A percentile compares a stretch with the other conserved stretches of the same genome.
These are phyloP conservation scores for Anniella stebbinsi DNA, from an alignment of 2,797 vertebrate genomes.

Conservation along the genomic window DNA sequence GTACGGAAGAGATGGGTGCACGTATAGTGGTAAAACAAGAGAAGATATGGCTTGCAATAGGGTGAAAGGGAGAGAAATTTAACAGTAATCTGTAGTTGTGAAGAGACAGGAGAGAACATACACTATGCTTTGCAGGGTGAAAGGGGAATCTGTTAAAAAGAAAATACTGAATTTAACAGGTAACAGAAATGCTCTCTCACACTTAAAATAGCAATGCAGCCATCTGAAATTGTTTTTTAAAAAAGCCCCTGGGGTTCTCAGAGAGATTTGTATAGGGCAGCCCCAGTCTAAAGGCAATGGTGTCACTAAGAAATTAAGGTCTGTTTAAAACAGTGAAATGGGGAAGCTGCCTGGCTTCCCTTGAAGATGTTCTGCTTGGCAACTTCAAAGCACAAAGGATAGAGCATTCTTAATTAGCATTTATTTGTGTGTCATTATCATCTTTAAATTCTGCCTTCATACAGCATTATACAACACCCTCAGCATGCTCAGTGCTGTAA, in stretches of 20 bases:
- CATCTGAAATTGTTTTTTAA: neutral
- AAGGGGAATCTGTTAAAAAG: neutral
- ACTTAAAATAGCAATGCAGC: neutral
- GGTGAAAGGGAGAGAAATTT: neutral
- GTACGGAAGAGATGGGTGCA: neutral
- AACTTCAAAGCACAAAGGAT: neutral
- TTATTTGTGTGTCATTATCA: neutral
- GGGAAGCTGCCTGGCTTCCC: neutral
- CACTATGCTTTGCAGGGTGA: neutral
- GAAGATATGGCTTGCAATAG: neutral
- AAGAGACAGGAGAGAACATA: neutral
- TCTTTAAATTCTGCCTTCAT: neutral
- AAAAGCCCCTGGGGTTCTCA: neutral
- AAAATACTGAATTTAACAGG: neutral
- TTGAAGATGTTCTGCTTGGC: neutral
- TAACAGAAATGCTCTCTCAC: neutral
- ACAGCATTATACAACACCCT: neutral
- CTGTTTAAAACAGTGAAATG: neutral
- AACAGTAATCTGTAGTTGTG: neutral
- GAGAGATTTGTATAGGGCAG: neutral
- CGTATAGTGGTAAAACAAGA: neutral
- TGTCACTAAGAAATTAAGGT: neutral
- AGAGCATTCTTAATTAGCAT: neutral
- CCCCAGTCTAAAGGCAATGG: neutral
- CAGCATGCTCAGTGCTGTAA: neutral